phyloP scores from a whole-genome alignment of 2,888 invertebrate species.

The Blastobasis adustella region DNA sequence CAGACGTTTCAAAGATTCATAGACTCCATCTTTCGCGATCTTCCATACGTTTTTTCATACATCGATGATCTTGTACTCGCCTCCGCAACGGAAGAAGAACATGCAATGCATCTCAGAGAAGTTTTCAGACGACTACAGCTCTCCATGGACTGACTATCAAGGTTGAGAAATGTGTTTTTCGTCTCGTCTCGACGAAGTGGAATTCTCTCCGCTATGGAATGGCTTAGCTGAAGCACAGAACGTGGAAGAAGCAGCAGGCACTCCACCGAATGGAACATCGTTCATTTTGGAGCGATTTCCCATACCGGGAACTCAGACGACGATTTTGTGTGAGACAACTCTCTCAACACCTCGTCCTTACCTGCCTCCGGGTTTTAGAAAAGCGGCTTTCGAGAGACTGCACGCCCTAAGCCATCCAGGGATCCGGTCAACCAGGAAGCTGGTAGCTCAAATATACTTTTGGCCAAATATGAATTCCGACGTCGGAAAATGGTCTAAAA shows the following conservation, averaged over 20 bases:
- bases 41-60: conserved; percentile 22
- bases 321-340: neutral
- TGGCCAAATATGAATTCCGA: conserved; percentile 17
- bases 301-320: neutral
- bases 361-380: neutral
- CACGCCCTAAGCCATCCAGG: conserved; percentile 6
- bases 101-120: conserved; percentile 9
- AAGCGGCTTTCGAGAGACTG: conserved; percentile 1
- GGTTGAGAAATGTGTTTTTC: too few relatives aligned
- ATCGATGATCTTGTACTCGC: conserved; percentile 28
- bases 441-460: conserved; percentile 8
- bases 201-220: too few relatives aligned
- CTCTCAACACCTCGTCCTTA: neutral
- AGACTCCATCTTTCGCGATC: conserved; percentile 10
- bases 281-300: too few relatives aligned
- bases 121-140: too few relatives aligned
- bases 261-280: too few relatives aligned
- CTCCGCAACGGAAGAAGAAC: conserved; percentile 8
- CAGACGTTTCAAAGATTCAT: conserved; percentile 28
- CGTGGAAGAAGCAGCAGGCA: too few relatives aligned
- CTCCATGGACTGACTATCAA: too few relatives aligned
- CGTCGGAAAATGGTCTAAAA: conserved; percentile 8
- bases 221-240: too few relatives aligned
- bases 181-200: too few relatives aligned
- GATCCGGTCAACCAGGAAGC: conserved; percentile 7